Evolutionary conservation across 2,797 vertebrate species (phyloP).

Genomic region (Siniperca scherzeri): DNA sequence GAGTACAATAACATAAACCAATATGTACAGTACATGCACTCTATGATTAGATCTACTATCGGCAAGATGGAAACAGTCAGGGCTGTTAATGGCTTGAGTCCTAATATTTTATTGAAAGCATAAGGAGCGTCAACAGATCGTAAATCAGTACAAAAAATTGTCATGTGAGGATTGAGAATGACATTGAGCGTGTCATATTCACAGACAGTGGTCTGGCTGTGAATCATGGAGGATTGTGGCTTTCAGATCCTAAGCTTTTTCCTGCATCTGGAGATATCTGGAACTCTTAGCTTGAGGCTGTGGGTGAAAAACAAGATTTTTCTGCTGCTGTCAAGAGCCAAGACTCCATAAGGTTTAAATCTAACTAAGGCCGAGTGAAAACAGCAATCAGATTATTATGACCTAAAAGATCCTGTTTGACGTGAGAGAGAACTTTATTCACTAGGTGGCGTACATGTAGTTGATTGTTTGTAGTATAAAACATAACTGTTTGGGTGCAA

Average conservation of each 20-base stretch:
- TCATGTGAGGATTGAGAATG: conserved; percentile 13
- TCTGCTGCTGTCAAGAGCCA: conserved; percentile 27
- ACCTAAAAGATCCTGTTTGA: not conserved
- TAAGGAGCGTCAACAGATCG: not conserved
- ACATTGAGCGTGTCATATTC: conserved; percentile 11
- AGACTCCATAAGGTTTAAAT: conserved; percentile 13
- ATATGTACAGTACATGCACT: not conserved
- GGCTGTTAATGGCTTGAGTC: not conserved
- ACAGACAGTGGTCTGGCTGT: conserved; percentile 49
- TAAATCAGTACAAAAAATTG: conserved; percentile 13
- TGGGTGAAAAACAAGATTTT: conserved; percentile 31
- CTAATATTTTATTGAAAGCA: conserved; percentile 19
- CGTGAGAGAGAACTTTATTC: conserved; percentile 3
- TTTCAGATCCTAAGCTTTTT: conserved; percentile 22
- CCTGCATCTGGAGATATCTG: conserved; percentile 13
- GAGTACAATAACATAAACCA: conserved; percentile 20
- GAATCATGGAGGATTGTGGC: conserved; percentile 30
- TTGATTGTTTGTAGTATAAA: not conserved
- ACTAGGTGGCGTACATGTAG: not conserved
- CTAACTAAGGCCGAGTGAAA: not conserved
- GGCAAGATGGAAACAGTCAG: not conserved
- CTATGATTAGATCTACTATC: not conserved
- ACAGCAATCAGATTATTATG: conserved; percentile 10
- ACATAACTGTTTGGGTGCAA: not conserved
- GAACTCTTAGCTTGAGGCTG: not conserved